Evolutionary conservation across 2,797 vertebrate genomes (phyloP), one percentile per base, ranked within the genome.

Genomic region (Anguilla anguilla): DNA sequence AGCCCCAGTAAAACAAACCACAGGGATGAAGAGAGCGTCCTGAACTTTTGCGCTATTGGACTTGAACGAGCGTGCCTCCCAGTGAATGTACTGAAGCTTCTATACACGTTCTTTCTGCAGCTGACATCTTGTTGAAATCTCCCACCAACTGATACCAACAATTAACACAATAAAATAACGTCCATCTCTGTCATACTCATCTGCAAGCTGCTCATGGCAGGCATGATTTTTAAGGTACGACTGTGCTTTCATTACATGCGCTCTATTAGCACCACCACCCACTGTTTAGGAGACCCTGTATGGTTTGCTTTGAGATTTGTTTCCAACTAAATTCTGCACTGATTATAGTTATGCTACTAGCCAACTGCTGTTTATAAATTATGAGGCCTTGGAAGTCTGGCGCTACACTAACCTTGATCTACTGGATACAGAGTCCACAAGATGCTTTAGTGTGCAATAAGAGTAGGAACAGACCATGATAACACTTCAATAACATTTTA

Each of bases 371-470:
- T 28, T 69, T 59, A 59, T 15, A 59, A 59, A 59, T 15, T 28
- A 25, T 28, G 7, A 88, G 61, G 46, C 85, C 61, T 89, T 91
- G 92, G 90, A 91, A 85, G 79, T 5, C 55, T 39, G 59, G 61
- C 22, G 91, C 85, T 89, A 90, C 61, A 4, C 61, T 91, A 92
- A 94, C 94, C 92, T 94, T 94, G 91, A 53, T 85, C 84, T 84
- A 22, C 69, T 77, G 82, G 59, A 86, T 28, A n/a, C n/a, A 72
- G 69, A 25, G n/a, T 28, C 25, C 22, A 69, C 6, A 28, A 69
- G 69, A 72, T 6, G 25, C 61, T 67, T 53, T 67, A 9, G 22
- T 6, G 25, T n/a, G 61, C 61, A 67, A n/a, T 59, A 67, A n/a
- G 61, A 67, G 61, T n/a, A 17, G 69, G 69, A 74, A 79, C 74